Base-by-base conservation (phyloP, 2,888 invertebrate species). In the Lathronympha strigana region DNA sequence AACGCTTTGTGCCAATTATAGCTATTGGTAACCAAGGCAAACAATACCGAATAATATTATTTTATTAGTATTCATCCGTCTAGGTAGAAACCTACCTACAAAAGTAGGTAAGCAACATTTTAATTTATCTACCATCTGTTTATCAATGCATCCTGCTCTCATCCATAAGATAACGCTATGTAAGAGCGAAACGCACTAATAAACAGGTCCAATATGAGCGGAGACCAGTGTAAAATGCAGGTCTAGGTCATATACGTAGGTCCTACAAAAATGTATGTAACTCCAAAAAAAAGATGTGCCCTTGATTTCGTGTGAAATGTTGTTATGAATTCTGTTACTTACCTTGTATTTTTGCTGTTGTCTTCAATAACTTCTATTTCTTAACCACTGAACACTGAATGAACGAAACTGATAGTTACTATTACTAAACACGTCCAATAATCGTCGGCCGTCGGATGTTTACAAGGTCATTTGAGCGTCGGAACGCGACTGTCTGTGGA, bases 351-450 rank as follows among this genome's bases (percentile, higher is more conserved):
- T 33, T 4, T 43, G 1, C 33, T 13, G n/a, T 4, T 19, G 4
- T 43, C 43, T 43, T 43, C 43, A 19, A 43, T 15, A 43, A 28
- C 28, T 1, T 3, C 2, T 8, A 40, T 5, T 15, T 5, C 17
- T 40, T 15, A 43, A 53, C 23, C 53, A 53, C 36, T 36, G 23
- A 23, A 21, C 19, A 43, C 19, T 19, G 11, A 21, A 43, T 21
- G 21, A 11, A 43, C 19, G 3, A 19, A 13, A 40, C 40, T 17
- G 8, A 21, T 9, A 11, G 21, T 2, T n/a, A 13, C n/a, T 33
- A 23, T 25, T n/a, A 54, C 40, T 6, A 43, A 55, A 55, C 55
- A 55, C 40, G 40, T 9, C 4, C 1, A 15, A 15, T 15, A 23
- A 36, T 23, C 25, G 3, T 13, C 11, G 19, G 17, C 1, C 40